These are phyloP conservation scores for Diachrysia chrysitis DNA, from an alignment of 2,888 invertebrate genomes.

Conservation along the genomic window DNA sequence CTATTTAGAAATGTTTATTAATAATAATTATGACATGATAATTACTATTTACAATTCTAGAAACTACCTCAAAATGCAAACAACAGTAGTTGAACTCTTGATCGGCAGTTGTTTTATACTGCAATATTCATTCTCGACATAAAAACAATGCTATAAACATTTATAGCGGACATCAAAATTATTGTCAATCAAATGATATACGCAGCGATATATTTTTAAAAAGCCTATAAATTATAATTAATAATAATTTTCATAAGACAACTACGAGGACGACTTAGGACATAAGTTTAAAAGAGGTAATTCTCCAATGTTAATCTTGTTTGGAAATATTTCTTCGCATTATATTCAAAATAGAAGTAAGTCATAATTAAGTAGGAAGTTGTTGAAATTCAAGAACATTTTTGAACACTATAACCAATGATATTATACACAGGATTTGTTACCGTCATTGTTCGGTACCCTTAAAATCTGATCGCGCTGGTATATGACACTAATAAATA, in stretches of 20 bases:
- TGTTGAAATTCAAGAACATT: neutral
- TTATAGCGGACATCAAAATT: conserved; percentile 46
- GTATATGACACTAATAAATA: too few relatives aligned
- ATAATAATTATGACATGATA: conserved; percentile 9
- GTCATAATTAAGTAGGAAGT: too few relatives aligned
- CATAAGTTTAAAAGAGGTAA: conserved; percentile 23
- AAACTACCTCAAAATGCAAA: conserved; percentile 15
- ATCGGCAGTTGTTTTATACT: neutral
- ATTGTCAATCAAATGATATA: conserved; percentile 69
- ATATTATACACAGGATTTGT: too few relatives aligned
- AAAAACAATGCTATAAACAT: conserved; percentile 10
- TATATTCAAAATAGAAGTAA: conserved; percentile 6
- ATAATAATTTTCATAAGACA: conserved; percentile 52
- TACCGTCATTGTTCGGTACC: too few relatives aligned
- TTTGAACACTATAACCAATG: neutral
- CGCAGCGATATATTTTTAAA: conserved; percentile 36
- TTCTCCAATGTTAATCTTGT: neutral
- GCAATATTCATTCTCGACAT: neutral
- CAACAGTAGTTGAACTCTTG: neutral
- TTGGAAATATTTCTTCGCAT: neutral
- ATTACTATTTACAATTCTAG: conserved; percentile 7
- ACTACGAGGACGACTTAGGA: conserved; percentile 45
- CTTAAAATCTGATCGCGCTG: too few relatives aligned
- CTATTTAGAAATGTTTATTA: neutral
- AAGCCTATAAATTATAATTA: conserved; percentile 50